Base-by-base conservation (phyloP, 1,140 invertebrate genomes). In the Meteorus sp. region DNA sequence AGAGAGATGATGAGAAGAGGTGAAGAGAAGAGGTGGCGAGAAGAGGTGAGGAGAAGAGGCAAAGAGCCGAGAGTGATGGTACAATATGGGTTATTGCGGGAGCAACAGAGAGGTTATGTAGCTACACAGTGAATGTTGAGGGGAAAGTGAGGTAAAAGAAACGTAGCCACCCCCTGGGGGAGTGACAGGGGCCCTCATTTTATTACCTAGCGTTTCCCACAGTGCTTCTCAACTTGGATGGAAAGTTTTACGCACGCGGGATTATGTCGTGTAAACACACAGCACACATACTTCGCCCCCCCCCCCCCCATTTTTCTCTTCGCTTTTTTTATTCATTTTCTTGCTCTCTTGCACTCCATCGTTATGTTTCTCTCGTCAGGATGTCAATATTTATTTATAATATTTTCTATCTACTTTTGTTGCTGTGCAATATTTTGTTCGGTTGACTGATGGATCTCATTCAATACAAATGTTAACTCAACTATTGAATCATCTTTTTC, bases 21-120 rank as follows among this genome's bases (percentile, higher is more conserved):
- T 20, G 33, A 27, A 48, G 45, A 63, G 58, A 52, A 51, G 66
- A 55, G 65, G 67, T 29, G 31, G 15, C 43, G 20, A n/a, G 15
- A 65, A 29, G 47, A 15, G 54, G 60, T 62, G 71, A 65, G 69
- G 69, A 60, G 58, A 52, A 51, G 66, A 55, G 65, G 67, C 48
- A 27, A 22, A n/a, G 20, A n/a, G 15, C 64, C 37, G 47, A 15
- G 54, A 59, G 71, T 64, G 69, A 68, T 60, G 75, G 75, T 76
- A 78, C 76, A 79, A 79, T 78, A 77, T 79, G 78, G 78, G 77
- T 80, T 78, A 79, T 77, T 74, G 76, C 77, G 76, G 78, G 75
- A 76, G 66, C 73, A n/a, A n/a, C n/a, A n/a, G n/a, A n/a, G n/a
- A n/a, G n/a, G 76, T n/a, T n/a, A n/a, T n/a, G n/a, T n/a, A n/a